Evolutionary conservation across 2,888 invertebrate genomes (phyloP), one percentile per base, ranked within the genome.

Genomic region (Toxonevra muliebris): DNA sequence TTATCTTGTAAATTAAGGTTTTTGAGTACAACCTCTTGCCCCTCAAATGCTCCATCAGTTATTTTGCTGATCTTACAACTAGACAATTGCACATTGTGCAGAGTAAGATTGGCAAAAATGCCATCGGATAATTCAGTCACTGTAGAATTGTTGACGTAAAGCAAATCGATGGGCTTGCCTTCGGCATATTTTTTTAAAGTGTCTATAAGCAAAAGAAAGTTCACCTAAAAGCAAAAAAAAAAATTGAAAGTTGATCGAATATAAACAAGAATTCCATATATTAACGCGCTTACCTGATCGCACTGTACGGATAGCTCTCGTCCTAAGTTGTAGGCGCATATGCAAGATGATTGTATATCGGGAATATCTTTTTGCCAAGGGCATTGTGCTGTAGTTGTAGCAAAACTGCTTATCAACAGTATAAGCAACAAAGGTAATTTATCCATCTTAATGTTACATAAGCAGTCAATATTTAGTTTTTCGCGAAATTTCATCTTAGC

Each of bases 91-190:
- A 95, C 88, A 84, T 94, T 95, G 79, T 92, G 91, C 79, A 94
- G 89, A 79, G 88, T 90, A 63, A 95, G 86, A 77, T 90, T 90
- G 41, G 86, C 83, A 77, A 95, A 91, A 72, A 92, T 88, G 71
- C 89, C 89, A 77, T 92, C 90, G 59, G 88, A 87, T 61, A 95
- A 86, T 63, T 87, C 86, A 42, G 88, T 88, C 61, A 96, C 89
- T 43, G 93, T 92, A 62, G 95, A 93, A 86, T 96, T 96, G 86
- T 95, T 95, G 70, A 96, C 89, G 84, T 96, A 95, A 50, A 96
- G 88, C 73, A 96, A 88, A 84, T 96, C 96, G 74, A 96, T 87
- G 61, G 90, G 88, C 65, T 89, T 90, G 74, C 88, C 87, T 72
- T 88, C 87, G 20, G 91, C 89, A 86, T 90, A 90, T 76, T 89